A percentile compares a stretch with the other conserved stretches of the same genome.
Conservation (phyloP, 92 coral and sea anemone genomes). For the Epizoanthus ramosus region DNA sequence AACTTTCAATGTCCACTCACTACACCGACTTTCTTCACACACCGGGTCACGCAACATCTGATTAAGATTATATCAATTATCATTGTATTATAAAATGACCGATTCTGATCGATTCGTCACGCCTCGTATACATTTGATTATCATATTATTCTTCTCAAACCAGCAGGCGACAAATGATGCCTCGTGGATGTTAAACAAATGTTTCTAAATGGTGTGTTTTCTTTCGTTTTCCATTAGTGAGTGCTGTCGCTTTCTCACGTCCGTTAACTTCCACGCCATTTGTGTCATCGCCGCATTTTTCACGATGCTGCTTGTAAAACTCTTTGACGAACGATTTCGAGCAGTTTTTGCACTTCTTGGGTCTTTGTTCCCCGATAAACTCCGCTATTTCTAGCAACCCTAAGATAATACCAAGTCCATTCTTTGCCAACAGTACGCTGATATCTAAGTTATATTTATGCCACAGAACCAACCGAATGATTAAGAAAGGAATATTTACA, state of each 20-base stretch:
- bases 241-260: background rate
- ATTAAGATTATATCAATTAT: too few species aligned
- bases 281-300: constrained; percentile 38
- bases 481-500: constrained; percentile 85
- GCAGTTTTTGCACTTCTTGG: constrained; percentile 69
- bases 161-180: too few species aligned
- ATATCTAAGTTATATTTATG: constrained; percentile 66
- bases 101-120: too few species aligned
- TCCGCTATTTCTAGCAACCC: constrained; percentile 82
- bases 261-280: background rate
- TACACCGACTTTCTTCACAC: too few species aligned
- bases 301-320: constrained; percentile 55
- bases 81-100: too few species aligned
- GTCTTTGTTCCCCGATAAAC: constrained; percentile 84
- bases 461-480: constrained; percentile 79
- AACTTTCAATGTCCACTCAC: constrained; percentile 1
- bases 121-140: too few species aligned
- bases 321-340: constrained; percentile 66
- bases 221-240: too few species aligned
- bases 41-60: too few species aligned
- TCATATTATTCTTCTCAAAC: too few species aligned
- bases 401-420: constrained; percentile 71
- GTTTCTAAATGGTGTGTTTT: too few species aligned
- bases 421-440: constrained; percentile 82
- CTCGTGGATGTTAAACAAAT: too few species aligned